These are phyloP conservation scores for Liolophura sinensis DNA, from an alignment of 1,140 invertebrate species.

Conservation along the genomic window DNA sequence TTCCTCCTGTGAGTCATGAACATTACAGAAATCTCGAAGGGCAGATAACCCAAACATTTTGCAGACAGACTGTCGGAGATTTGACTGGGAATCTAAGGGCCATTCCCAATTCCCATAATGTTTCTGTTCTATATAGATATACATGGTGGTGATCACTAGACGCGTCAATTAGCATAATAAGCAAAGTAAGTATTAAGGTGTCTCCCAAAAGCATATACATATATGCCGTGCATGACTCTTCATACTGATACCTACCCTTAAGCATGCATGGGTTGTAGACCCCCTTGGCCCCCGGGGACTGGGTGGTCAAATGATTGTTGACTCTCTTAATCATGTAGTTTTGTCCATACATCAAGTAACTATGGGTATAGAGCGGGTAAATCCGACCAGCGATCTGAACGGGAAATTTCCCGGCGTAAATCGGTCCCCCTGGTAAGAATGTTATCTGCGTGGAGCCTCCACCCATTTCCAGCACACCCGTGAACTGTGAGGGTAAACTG, in stretches of 20 bases:
- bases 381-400: constrained; percentile 49
- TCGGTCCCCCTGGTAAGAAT: constrained; percentile 48
- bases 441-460: constrained; percentile 65
- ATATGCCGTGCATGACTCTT: constrained; percentile 4
- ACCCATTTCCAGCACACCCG: constrained; percentile 64
- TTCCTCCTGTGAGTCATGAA: too few species aligned
- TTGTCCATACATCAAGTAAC: constrained; percentile 62
- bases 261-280: constrained; percentile 47
- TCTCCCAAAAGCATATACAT: not conserved
- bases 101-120: not conserved
- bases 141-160: too few species aligned
- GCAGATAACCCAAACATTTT: constrained; percentile 11
- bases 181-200: not conserved
- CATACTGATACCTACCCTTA: constrained; percentile 23
- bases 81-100: too few species aligned
- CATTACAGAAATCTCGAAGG: too few species aligned
- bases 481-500: constrained; percentile 28
- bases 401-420: constrained; percentile 51
- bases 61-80: constrained; percentile 1
- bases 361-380: constrained; percentile 59
- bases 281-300: not conserved
- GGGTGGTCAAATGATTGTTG: constrained; percentile 20
- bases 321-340: constrained; percentile 38
- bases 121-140: not conserved
- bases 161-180: too few species aligned